These are phyloP conservation scores for Idaea straminata DNA, from an alignment of 2,888 invertebrate species.

Conservation along the genomic window DNA sequence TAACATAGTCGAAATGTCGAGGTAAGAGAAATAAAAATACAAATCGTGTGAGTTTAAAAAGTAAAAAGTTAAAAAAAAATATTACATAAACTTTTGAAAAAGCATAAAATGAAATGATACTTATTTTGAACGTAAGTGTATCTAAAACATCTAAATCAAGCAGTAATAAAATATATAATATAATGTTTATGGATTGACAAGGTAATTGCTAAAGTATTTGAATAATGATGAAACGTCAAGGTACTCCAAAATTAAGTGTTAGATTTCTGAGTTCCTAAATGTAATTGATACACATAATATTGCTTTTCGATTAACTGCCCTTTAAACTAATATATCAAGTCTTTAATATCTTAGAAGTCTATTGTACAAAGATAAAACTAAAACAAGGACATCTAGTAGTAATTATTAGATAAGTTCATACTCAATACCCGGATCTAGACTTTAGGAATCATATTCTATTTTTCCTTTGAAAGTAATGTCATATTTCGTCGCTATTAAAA, in stretches of 20 bases:
- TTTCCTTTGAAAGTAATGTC: background rate
- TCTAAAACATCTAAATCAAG: conserved; percentile 4
- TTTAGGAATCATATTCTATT: background rate
- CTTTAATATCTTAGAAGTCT: no score
- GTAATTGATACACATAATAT: background rate
- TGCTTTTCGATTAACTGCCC: no score
- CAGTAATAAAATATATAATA: background rate
- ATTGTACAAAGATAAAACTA: no score
- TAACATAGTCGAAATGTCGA: no score
- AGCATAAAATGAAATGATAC: background rate
- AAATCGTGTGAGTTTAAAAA: no score
- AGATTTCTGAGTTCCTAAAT: background rate
- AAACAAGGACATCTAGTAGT: no score
- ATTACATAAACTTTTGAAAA: no score
- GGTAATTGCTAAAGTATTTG: conserved; percentile 2
- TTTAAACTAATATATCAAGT: no score
- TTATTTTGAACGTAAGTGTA: background rate
- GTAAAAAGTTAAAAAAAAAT: no score
- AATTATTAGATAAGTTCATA: background rate
- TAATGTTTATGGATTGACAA: background rate
- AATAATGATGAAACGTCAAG: conserved; percentile 8
- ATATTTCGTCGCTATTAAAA: no score
- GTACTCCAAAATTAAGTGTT: background rate
- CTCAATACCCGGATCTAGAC: background rate
- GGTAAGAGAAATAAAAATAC: no score